Conservation (phyloP, 2,888 invertebrate species). For the Blastobasis adustella region DNA sequence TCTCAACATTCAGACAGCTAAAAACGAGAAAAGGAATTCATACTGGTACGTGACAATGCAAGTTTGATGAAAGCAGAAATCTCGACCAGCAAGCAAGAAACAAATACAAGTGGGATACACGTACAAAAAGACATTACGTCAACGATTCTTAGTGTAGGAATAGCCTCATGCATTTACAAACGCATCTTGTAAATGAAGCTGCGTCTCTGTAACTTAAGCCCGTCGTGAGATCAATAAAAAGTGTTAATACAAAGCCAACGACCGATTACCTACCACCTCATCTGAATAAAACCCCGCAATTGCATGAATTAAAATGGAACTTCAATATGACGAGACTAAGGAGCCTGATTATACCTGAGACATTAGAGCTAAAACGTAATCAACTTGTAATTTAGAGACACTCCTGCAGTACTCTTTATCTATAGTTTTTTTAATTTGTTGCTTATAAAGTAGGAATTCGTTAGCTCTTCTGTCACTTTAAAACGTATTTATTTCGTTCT, state of each 20-base stretch:
- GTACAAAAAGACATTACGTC: no score
- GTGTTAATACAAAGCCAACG: constrained; percentile 39
- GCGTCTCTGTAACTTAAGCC: constrained; percentile 19
- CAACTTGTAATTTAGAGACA: constrained; percentile 1
- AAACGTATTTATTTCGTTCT: constrained; percentile 21
- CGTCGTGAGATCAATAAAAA: constrained; percentile 17
- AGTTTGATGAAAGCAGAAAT: no score
- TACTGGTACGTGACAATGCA: no score
- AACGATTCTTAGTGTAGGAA: no score
- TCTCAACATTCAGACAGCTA: no score
- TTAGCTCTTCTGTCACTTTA: constrained; percentile 9
- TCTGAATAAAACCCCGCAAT: constrained; percentile 50
- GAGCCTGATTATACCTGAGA: not conserved
- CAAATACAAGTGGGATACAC: no score
- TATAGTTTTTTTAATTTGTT: no score
- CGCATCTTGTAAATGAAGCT: not conserved
- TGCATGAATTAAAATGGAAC: no score
- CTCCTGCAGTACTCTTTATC: not conserved
- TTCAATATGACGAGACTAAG: not conserved
- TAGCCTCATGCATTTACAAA: no score
- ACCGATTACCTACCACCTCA: constrained; percentile 46
- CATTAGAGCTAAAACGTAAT: constrained; percentile 1
- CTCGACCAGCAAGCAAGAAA: no score
- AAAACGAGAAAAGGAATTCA: no score
- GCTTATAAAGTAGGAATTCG: no score